Evolutionary conservation across 1,140 invertebrate species (phyloP), one percentile per base, ranked within the genome.

Genomic region (Drosophila insularis): DNA sequence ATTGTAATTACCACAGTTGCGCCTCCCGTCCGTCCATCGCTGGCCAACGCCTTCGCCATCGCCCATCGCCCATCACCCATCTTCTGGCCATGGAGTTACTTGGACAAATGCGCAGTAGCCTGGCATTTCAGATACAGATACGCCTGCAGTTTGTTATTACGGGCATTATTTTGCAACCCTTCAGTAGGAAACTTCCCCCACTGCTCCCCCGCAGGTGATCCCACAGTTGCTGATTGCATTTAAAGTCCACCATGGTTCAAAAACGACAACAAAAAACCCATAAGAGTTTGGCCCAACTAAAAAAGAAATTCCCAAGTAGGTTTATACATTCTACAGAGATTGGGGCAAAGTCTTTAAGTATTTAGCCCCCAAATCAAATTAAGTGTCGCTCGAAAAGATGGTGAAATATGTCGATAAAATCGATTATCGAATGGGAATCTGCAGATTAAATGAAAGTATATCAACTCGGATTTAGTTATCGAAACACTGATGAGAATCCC

Each of bases 1-100:
- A 89, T 89, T 89, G 84, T 89, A 89, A 89, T 89, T 89, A 89
- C 84, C 84, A 80, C 84, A 89, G 84, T 89, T 89, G 84, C 84
- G 84, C 84, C 84, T 87, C 84, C 84, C 84, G 84, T 87, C 68
- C 84, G 80, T 84, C 69, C 74, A 40, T 62, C 23, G 60, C 59
- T 69, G 82, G 82, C 81, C 82, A 87, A 87, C 79, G 82, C 81
- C 81, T 86, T 86, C 79, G 81, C 81, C 78, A 10, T 74, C 59
- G 71, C 67, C 73, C 69, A 50, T 58, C 32, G 72, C 32, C 81
- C 78, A 10, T 37, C 40, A 68, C 32, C 35, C 35, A 37, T 37
- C 35, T 37, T 13, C 35, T 60, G 27, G 65, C 14, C 72, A 60
- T 72, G 55, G 14, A 35, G 55, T 17, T 58, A 17, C 55, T 58